phyloP scores from a whole-genome alignment of 2,113 vertebrate genomes.

The Lasiurus borealis region DNA sequence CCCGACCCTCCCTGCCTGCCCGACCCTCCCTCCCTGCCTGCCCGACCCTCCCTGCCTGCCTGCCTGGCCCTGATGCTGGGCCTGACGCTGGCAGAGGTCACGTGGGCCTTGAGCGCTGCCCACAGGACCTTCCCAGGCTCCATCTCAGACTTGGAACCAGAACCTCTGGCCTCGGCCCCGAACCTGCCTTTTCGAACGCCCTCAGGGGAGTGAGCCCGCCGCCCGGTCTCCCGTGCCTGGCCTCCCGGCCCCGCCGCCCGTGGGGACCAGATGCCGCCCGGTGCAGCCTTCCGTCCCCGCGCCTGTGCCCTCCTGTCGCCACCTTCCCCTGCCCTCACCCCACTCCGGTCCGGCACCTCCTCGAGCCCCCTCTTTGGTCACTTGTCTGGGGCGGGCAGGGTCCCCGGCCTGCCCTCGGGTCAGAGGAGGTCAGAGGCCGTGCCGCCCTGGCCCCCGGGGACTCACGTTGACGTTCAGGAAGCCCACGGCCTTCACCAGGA shows the following conservation, averaged over 20 bases:
- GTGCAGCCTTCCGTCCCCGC: neutral
- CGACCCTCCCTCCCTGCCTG: too few species aligned
- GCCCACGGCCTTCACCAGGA: constrained; percentile 73
- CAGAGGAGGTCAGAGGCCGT: neutral
- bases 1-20: too few species aligned
- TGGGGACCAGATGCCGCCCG: too few species aligned
- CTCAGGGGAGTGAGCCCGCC: neutral
- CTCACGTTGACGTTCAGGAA: constrained; percentile 81
- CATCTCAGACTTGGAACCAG: neutral
- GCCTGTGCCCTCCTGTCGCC: too few species aligned
- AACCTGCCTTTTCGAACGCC: neutral
- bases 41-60: too few species aligned
- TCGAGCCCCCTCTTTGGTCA: neutral
- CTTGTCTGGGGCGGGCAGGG: neutral
- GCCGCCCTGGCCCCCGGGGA: neutral
- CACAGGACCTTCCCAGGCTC: neutral
- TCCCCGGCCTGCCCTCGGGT: neutral
- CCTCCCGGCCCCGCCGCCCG: neutral
- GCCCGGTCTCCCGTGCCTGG: neutral
- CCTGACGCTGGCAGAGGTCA: neutral
- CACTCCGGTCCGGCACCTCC: neutral
- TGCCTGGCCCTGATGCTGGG: neutral
- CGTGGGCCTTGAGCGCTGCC: neutral
- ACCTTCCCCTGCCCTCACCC: neutral
- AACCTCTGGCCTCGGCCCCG: neutral